Conservation (phyloP, 53 echinoderm and acorn worm genomes). For the Astropecten irregularis region DNA sequence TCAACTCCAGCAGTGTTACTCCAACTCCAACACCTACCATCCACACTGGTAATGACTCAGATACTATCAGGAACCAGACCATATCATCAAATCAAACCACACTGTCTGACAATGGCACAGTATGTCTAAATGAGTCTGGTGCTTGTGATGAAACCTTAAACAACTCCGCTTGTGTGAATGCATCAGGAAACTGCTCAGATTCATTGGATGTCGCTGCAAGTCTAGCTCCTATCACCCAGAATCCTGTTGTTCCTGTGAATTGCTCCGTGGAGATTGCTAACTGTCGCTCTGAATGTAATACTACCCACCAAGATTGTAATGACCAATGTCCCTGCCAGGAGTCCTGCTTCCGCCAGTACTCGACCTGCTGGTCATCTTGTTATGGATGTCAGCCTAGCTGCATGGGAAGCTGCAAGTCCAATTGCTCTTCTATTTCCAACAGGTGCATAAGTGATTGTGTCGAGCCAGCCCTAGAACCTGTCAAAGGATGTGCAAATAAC, state of each 20-base stretch:
- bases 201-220: background rate
- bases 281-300: conserved; percentile 43
- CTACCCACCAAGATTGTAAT: conserved; percentile 34
- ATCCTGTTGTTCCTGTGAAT: background rate
- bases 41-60: background rate
- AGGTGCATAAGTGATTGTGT: conserved; percentile 43
- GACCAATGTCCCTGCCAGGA: conserved; percentile 64
- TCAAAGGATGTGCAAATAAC: background rate
- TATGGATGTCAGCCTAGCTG: conserved; percentile 56
- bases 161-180: background rate
- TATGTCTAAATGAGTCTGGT: conserved; percentile 23
- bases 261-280: conserved; percentile 29
- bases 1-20: background rate
- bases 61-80: background rate
- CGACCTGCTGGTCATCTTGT: conserved; percentile 51
- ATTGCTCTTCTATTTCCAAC: conserved; percentile 20
- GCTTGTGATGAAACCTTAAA: background rate
- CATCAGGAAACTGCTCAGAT: background rate
- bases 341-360: conserved; percentile 26
- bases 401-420: conserved; percentile 12
- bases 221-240: background rate
- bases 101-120: background rate
- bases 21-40: background rate
- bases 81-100: background rate
- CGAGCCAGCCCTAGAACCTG: background rate